Base-by-base conservation (phyloP, 1,140 invertebrate genomes). In the Sycobia sp. region DNA sequence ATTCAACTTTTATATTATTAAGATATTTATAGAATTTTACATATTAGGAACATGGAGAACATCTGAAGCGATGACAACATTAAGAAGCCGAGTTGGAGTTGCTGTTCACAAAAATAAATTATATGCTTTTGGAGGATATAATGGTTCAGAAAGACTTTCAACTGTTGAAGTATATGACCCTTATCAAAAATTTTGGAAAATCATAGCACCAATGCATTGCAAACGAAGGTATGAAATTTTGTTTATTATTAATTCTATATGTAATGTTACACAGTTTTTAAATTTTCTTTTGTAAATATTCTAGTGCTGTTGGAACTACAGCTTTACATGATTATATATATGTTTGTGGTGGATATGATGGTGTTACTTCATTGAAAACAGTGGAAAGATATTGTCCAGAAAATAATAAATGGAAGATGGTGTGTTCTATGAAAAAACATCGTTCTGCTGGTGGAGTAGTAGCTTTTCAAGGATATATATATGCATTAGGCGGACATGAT, bases 311-410 rank as follows among this genome's bases (percentile, higher is more conserved):
- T 9, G 93, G 92, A 25, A 91, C 91, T n/a, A 89, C 91, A n/a
- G 86, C 91, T 7, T 74, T 95, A 18, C 89, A 91, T 72, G 88
- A 90, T 72, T 85, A 87, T 66, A 83, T 96, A 44, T 95, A 94
- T 73, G 92, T 95, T 1, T 94, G 92, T 77, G 92, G 92, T n/a
- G 93, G 92, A 23, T 91, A 94, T 69, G 92, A 95, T 80, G 93
- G 93, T n/a, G 86, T 91, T 10, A 91, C 91, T 9, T 94, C 92
- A 5, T 80, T 95, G 3, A 92, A 91, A 74, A 92, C 90, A 1
- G 91, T 95, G 2, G 93, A 95, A 78, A 88, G 88, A 70, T 95
- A 93, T 73, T 87, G 91, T 73, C 90, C 88, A 2, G 87, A 89
- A 70, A 87, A 81, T 54, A 88, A 91, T 72, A 84, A 84, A 18